Base-by-base conservation (phyloP, 2,113 vertebrate genomes). In the Orthonyx spaldingii region DNA sequence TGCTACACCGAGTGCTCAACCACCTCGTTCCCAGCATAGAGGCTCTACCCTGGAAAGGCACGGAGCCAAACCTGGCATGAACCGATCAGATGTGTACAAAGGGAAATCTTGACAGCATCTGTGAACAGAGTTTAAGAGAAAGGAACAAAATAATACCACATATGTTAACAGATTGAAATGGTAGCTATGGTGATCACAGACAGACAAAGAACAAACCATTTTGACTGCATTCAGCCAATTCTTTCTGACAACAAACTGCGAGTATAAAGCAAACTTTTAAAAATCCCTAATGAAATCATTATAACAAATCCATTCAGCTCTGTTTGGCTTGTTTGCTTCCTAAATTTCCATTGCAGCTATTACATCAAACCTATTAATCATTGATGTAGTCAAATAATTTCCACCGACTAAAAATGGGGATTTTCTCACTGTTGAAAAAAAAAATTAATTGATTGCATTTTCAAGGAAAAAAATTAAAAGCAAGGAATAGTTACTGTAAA, bases 111-210 rank as follows among this genome's bases (percentile, higher is more conserved):
- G 93, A 96, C 78, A 91, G 96, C 96, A 94, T 97, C 94, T 96
- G 97, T 76, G 91, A 96, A 78, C 82, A 83, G 95, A 96, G 95
- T 95, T 96, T 95, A 95, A 96, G 84, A 92, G 96, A 96, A 91
- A 93, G 94, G 94, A 97, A 96, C 87, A 91, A 96, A 97, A 97
- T 97, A 96, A 95, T 97, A 89, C 88, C 93, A 95, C 94, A 97
- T 96, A 97, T 97, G 95, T 97, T 97, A 97, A 92, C 91, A 91
- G 94, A 97, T 94, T 96, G 96, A 93, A 96, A 89, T 93, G 96
- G 97, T 97, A 97, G 94, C 97, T 97, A 97, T 97, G 97, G 97
- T 97, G 97, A 97, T 95, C 96, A 92, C 0, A 0, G 81, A 84
- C 84, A 95, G 95, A 96, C 97, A 96, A 97, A 97, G 95, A 97